Evolutionary conservation across 2,888 invertebrate species (phyloP), one percentile per base, ranked within the genome.

Genomic region (Alentia gelatinosa): DNA sequence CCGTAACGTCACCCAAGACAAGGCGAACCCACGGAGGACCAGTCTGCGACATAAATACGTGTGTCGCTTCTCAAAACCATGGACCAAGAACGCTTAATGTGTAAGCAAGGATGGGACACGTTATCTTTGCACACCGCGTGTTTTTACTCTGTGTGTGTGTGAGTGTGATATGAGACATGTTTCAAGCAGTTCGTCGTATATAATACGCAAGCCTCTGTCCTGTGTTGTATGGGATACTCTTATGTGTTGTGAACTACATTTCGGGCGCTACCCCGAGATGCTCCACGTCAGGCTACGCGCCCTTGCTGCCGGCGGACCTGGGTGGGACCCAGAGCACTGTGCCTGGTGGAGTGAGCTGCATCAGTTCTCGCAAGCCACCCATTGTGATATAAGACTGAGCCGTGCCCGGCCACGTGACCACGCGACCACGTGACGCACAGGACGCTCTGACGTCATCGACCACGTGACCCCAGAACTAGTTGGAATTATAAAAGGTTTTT

Each of bases 331-430:
- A n/a, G 56, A 56, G 19, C 19, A 19, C 56, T 12, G 56, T 56
- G n/a, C 23, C 56, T 1, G 19, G 56, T n/a, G n/a, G 56, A 56
- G n/a, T 56, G 68, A 68, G 30, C 68, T 68, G 68, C 68, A 68
- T 68, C 68, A 68, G 68, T 68, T 68, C 68, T 19, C 12, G 30
- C 33, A 26, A 30, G 33, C 56, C n/a, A 68, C 68, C 68, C 30
- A 68, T 68, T 68, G 68, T 68, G 68, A 68, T 68, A 68, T 68
- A 47, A 47, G 56, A 68, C 68, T 68, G 68, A 68, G n/a, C 68
- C 23, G 63, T 15, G n/a, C 4, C 33, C 26, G 3, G 30, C 47
- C 9, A 47, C n/a, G 19, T 56, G 19, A n/a, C n/a, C 56, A 56
- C 56, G 23, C 56, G 56, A 4, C 56, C 56, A 3, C 19, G 56